phyloP scores from a whole-genome alignment of 1,140 invertebrate genomes.

The Anagrus nilaparvatae region DNA sequence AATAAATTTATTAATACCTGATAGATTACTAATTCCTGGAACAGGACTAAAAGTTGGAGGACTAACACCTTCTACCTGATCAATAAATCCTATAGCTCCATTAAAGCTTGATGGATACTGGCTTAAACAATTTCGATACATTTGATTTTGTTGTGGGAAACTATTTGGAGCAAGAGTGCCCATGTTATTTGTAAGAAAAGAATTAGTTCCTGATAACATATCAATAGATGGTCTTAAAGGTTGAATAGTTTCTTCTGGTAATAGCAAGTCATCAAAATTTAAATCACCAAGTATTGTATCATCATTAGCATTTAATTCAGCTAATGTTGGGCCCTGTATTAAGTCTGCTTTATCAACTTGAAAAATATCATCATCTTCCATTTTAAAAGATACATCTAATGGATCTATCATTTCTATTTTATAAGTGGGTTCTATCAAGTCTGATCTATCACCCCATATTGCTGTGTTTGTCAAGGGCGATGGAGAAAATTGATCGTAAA shows the following conservation, averaged over 20 bases:
- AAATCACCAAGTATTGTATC: constrained; percentile 71
- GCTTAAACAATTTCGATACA: constrained; percentile 26
- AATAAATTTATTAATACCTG: constrained; percentile 24
- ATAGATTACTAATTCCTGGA: constrained; percentile 34
- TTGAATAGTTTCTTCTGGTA: constrained; percentile 54
- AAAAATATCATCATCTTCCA: constrained; percentile 83
- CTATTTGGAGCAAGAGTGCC: constrained; percentile 32
- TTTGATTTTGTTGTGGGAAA: constrained; percentile 32
- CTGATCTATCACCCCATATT: constrained; percentile 27
- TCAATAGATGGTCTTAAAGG: constrained; percentile 20
- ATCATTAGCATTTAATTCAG: constrained; percentile 77
- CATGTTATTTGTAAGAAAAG: constrained; percentile 21
- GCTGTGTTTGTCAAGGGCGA: constrained; percentile 31
- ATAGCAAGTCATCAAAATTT: constrained; percentile 73
- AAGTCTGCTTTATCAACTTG: constrained; percentile 81
- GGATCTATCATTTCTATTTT: constrained; percentile 32
- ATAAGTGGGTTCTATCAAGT: constrained; percentile 14
- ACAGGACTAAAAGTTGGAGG: constrained; percentile 32
- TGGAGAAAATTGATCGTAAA: constrained; percentile 38
- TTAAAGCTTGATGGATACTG: constrained; percentile 28
- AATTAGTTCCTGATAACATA: constrained; percentile 17
- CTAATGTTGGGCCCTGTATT: constrained; percentile 72
- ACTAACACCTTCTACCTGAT: constrained; percentile 32
- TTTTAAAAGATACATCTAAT: constrained; percentile 47
- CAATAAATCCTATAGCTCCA: constrained; percentile 24